These are phyloP conservation scores for Montipora efflorescens DNA, from an alignment of 64 coral and sea anemone species.

Conservation along the genomic window DNA sequence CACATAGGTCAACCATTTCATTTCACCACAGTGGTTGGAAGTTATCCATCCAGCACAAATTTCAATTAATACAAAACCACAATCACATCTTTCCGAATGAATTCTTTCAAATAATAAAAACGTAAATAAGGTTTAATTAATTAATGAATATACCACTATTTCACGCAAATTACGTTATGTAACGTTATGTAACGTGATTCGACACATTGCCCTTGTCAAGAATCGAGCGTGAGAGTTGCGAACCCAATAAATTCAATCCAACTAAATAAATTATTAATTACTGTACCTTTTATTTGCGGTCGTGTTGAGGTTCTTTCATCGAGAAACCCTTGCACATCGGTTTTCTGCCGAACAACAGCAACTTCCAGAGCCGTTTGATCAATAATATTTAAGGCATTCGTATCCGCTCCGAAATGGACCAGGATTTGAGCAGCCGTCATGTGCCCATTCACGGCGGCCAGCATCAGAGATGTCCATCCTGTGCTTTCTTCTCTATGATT, in stretches of 20 bases:
- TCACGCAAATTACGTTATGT: no score
- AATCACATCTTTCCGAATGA: neutral
- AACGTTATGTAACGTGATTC: no score
- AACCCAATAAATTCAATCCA: neutral
- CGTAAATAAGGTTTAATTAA: neutral
- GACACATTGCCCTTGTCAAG: no score
- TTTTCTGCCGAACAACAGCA: constrained; percentile 72
- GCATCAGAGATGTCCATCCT: constrained; percentile 91
- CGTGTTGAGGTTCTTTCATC: constrained; percentile 75
- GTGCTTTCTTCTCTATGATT: constrained; percentile 79
- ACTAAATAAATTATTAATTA: neutral
- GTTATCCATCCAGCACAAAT: neutral
- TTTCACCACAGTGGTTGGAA: no score
- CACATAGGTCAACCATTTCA: no score
- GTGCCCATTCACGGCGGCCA: constrained; percentile 91
- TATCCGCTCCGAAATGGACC: constrained; percentile 73
- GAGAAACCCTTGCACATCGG: constrained; percentile 79
- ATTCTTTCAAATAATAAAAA: neutral
- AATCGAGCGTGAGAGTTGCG: neutral
- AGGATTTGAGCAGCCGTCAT: constrained; percentile 77
- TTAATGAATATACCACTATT: neutral
- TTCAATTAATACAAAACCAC: neutral
- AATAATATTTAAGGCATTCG: constrained; percentile 76
- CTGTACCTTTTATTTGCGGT: constrained; percentile 79
- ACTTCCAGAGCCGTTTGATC: constrained; percentile 87